A percentile compares a stretch with the other conserved stretches of the same genome.
Conservation (phyloP, 2,113 vertebrate species). For the Colinus virginianus region DNA sequence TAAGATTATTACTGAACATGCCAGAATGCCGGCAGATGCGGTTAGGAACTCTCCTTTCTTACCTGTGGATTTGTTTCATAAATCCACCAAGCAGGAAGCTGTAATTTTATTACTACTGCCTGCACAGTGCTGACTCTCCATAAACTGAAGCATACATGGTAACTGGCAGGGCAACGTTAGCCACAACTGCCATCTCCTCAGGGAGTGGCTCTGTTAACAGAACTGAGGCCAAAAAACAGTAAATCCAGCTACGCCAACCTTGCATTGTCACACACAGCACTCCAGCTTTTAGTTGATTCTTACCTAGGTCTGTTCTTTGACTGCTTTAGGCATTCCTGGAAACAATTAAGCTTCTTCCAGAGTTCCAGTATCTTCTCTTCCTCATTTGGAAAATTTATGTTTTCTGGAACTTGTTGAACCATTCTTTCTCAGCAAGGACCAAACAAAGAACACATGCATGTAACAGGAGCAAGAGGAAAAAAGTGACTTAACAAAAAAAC, state of each 20-base stretch:
- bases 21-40: neutral
- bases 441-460: neutral
- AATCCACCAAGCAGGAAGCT: neutral
- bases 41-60: neutral
- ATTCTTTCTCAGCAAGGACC: conserved; percentile 74
- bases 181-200: neutral
- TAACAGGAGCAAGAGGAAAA: neutral
- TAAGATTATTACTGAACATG: neutral
- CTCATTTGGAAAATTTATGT: conserved; percentile 89
- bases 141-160: neutral
- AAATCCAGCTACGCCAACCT: neutral
- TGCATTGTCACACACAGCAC: neutral
- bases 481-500: neutral
- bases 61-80: neutral
- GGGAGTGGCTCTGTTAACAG: neutral
- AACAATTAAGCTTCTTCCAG: conserved; percentile 90
- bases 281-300: neutral
- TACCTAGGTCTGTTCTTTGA: conserved; percentile 93
- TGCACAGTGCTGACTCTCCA: neutral
- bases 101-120: neutral
- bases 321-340: conserved; percentile 94
- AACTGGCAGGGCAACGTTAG: neutral
- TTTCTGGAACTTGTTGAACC: conserved; percentile 93
- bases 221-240: neutral
- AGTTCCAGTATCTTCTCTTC: conserved; percentile 91